Conservation (phyloP, 2,888 invertebrate species). For the Cyrtodaria siliqua region DNA sequence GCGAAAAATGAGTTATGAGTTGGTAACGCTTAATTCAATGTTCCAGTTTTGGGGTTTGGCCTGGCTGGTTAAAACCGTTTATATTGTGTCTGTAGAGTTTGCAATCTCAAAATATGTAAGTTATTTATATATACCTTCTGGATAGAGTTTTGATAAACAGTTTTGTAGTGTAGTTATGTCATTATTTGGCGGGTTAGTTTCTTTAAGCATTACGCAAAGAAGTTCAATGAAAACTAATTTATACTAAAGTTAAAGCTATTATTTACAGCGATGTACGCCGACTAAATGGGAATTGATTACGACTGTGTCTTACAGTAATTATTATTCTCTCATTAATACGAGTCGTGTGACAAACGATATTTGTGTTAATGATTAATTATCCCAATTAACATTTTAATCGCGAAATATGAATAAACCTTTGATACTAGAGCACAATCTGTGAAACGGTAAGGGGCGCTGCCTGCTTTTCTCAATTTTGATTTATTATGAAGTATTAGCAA, state of each 20-base stretch:
- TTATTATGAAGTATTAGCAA: conserved; percentile 51
- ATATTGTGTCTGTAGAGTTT: no score
- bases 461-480: conserved; percentile 29
- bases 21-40: no score
- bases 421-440: not conserved
- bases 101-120: no score
- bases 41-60: no score
- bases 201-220: not conserved
- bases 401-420: no score
- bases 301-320: not conserved
- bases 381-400: not conserved
- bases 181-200: no score
- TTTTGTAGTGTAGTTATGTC: no score
- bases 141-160: no score
- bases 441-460: not conserved
- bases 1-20: no score
- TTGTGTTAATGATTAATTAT: not conserved
- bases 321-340: no score
- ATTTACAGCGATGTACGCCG: not conserved
- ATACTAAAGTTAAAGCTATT: not conserved
- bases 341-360: not conserved
- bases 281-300: not conserved
- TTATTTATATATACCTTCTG: no score
- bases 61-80: no score
- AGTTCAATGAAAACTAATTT: not conserved